A percentile compares a stretch with the other conserved stretches of the same genome.
Conservation (phyloP, 2,888 invertebrate genomes). For the Boloria euphrosyne region DNA sequence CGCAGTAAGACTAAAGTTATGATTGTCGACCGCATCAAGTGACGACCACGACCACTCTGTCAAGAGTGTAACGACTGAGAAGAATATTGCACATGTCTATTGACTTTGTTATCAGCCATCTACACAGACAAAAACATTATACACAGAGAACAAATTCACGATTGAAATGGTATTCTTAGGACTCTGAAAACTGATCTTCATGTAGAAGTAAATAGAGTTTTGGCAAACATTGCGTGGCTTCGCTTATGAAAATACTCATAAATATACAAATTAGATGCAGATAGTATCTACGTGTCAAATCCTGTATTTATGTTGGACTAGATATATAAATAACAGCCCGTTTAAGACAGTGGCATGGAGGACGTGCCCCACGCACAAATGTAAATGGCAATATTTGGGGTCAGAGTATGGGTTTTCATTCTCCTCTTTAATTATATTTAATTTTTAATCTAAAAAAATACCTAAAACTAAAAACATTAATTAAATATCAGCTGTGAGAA, state of each 20-base stretch:
- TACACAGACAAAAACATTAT: not conserved
- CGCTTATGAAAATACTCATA: not conserved
- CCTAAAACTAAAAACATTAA: too few relatives aligned
- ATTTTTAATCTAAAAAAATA: not conserved
- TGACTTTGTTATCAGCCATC: conserved; percentile 6
- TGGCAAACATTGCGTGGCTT: not conserved
- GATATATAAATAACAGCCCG: not conserved
- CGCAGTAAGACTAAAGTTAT: too few relatives aligned
- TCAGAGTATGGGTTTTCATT: too few relatives aligned
- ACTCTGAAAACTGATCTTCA: too few relatives aligned
- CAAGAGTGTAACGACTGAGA: too few relatives aligned
- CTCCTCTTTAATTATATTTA: too few relatives aligned
- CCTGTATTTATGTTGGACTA: not conserved
- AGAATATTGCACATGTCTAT: conserved; percentile 17
- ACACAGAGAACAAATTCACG: not conserved
- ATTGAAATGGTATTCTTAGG: not conserved
- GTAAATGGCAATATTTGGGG: too few relatives aligned
- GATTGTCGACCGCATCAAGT: too few relatives aligned
- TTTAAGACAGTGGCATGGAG: too few relatives aligned
- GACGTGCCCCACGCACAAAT: too few relatives aligned
- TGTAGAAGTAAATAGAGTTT: not conserved
- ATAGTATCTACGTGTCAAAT: not conserved
- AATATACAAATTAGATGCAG: conserved; percentile 12
- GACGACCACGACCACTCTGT: too few relatives aligned
- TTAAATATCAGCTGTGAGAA: too few relatives aligned